These are phyloP conservation scores for Microchrysa polita DNA, from an alignment of 2,888 invertebrate genomes.

Conservation along the genomic window DNA sequence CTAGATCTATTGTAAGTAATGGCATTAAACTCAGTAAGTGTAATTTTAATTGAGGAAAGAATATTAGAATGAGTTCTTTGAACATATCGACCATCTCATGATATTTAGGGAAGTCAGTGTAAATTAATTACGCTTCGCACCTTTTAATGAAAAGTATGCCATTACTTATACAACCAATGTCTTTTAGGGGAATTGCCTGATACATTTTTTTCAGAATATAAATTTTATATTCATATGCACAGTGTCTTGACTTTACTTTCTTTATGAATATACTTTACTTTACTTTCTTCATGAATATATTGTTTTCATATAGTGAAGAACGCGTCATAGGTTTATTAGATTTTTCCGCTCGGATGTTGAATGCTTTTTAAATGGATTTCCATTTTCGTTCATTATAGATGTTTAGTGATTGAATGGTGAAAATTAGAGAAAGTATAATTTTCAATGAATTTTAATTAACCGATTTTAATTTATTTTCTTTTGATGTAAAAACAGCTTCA, in stretches of 20 bases:
- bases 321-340: slow-evolving; percentile 16
- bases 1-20: neutral
- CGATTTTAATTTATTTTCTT: slow-evolving; percentile 12
- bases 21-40: neutral
- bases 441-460: neutral
- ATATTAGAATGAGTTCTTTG: too few relatives aligned
- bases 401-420: slow-evolving; percentile 14
- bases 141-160: neutral
- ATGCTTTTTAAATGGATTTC: slow-evolving; percentile 49
- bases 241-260: slow-evolving; percentile 9
- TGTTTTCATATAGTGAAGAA: neutral
- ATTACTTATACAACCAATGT: neutral
- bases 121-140: neutral
- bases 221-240: slow-evolving; percentile 8
- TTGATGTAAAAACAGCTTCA: slow-evolving; percentile 71
- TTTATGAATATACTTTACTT: neutral
- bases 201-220: neutral
- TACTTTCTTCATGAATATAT: neutral
- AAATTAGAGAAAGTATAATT: neutral
- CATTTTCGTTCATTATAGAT: slow-evolving; percentile 37
- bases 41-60: neutral
- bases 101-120: neutral
- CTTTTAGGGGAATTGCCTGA: slow-evolving; percentile 10
- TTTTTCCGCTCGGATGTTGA: slow-evolving; percentile 6
- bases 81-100: too few relatives aligned